Percentiles rank a stretch among this genome's conserved stretches.
Conservation (phyloP, 2,888 invertebrate species). For the Clistopyga incitator region DNA sequence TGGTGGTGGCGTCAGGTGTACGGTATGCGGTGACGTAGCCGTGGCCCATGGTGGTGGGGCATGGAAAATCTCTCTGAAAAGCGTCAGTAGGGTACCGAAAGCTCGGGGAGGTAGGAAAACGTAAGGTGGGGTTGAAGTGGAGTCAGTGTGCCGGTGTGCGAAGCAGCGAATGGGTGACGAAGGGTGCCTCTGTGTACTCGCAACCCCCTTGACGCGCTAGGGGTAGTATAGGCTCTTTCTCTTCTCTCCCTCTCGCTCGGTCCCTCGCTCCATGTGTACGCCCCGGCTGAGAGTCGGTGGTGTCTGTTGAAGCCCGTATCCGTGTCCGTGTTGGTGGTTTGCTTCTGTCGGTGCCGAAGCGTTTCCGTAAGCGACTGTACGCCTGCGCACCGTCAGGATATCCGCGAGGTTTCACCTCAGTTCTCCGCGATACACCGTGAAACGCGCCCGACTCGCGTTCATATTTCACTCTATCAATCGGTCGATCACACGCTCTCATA, state of each 20-base stretch:
- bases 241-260: conserved; percentile 7
- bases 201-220: conserved; percentile 39
- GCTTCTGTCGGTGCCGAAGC: conserved; percentile 63
- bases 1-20: conserved; percentile 15
- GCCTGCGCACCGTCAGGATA: conserved; percentile 65
- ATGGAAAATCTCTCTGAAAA: conserved; percentile 52
- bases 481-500: conserved; percentile 61
- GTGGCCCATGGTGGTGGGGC: conserved; percentile 22
- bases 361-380: conserved; percentile 62
- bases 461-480: conserved; percentile 68
- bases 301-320: conserved; percentile 13
- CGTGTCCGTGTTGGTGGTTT: conserved; percentile 57
- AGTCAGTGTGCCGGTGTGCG: conserved; percentile 38
- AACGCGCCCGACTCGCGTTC: conserved; percentile 71
- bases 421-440: conserved; percentile 77
- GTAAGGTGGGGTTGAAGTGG: conserved; percentile 40
- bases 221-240: conserved; percentile 44
- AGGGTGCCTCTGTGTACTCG: conserved; percentile 47
- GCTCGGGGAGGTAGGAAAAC: background rate
- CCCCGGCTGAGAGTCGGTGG: conserved; percentile 1
- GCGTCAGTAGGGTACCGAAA: conserved; percentile 26
- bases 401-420: conserved; percentile 72
- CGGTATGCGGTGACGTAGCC: conserved; percentile 35
- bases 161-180: conserved; percentile 31
- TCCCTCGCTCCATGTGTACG: conserved; percentile 22